These are phyloP conservation scores for Eupithecia pulchellata DNA, from an alignment of 2,888 invertebrate species.

Conservation along the genomic window DNA sequence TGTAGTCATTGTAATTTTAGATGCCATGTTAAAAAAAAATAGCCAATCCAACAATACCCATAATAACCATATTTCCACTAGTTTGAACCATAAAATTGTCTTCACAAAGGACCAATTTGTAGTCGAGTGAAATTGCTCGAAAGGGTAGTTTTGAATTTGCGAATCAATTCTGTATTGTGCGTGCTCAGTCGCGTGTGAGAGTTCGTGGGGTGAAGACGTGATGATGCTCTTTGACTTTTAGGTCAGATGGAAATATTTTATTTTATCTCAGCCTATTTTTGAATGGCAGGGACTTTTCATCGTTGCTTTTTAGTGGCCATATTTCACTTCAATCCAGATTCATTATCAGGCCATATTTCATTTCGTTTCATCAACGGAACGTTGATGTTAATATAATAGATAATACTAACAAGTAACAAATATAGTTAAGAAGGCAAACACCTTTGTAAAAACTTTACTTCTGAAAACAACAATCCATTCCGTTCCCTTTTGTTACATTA, in stretches of 20 bases:
- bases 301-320: not conserved
- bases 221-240: slow-evolving; percentile 8
- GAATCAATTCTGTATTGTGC: slow-evolving; percentile 78
- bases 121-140: slow-evolving; percentile 67
- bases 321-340: not conserved
- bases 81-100: slow-evolving; percentile 62
- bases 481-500: too few relatives aligned
- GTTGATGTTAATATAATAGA: too few relatives aligned
- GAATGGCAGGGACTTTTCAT: not conserved
- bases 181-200: slow-evolving; percentile 67
- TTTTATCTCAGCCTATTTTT: not conserved
- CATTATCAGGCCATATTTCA: too few relatives aligned
- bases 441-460: too few relatives aligned
- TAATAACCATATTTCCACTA: slow-evolving; percentile 60
- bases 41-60: slow-evolving; percentile 43
- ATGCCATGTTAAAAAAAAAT: slow-evolving; percentile 21
- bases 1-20: not conserved
- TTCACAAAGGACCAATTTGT: slow-evolving; percentile 65
- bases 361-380: too few relatives aligned
- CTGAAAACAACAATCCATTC: too few relatives aligned
- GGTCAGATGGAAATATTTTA: slow-evolving; percentile 7
- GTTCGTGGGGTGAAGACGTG: slow-evolving; percentile 58
- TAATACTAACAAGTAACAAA: too few relatives aligned
- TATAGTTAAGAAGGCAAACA: too few relatives aligned
- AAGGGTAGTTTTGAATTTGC: slow-evolving; percentile 73